Evolutionary conservation across 1,140 invertebrate genomes (phyloP).

Genomic region (Aphaenogaster rudis): DNA sequence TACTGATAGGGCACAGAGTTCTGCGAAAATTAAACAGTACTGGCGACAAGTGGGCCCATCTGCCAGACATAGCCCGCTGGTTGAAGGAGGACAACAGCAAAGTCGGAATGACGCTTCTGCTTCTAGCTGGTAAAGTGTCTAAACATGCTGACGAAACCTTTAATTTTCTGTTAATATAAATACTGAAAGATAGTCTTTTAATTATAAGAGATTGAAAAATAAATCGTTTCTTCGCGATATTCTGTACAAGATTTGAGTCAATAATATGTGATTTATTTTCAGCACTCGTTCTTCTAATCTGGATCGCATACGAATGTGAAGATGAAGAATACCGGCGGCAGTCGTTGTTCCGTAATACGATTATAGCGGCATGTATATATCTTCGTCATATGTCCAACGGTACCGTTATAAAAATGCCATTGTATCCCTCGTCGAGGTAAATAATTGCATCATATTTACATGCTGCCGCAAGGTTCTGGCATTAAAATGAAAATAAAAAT

Average conservation of each 20-base stretch:
- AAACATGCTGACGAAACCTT: not conserved
- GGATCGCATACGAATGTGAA: constrained; percentile 72
- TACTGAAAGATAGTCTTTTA: not conserved
- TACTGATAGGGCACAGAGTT: constrained; percentile 86
- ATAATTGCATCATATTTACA: not conserved
- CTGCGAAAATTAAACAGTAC: constrained; percentile 93
- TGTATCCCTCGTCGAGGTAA: constrained; percentile 79
- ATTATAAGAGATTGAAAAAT: not conserved
- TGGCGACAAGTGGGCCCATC: constrained; percentile 93
- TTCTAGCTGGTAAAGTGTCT: constrained; percentile 86
- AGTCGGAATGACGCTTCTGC: constrained; percentile 86
- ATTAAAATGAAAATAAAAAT: too few species aligned
- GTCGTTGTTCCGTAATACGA: constrained; percentile 72
- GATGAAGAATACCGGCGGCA: constrained; percentile 62
- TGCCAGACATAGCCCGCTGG: constrained; percentile 91
- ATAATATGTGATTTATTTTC: constrained; percentile 34
- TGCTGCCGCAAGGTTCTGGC: too few species aligned
- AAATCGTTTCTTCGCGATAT: constrained; percentile 52
- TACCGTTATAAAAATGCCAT: constrained; percentile 74
- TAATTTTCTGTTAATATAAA: not conserved
- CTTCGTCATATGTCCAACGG: constrained; percentile 78
- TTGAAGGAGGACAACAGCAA: constrained; percentile 87
- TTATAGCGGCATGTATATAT: constrained; percentile 79
- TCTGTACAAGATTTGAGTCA: constrained; percentile 51
- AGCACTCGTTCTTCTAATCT: constrained; percentile 79